Percentiles rank a stretch among this genome's conserved stretches.
Evolutionary conservation across 2,797 vertebrate species (phyloP).

Genomic region (Enteromius treurensis): DNA sequence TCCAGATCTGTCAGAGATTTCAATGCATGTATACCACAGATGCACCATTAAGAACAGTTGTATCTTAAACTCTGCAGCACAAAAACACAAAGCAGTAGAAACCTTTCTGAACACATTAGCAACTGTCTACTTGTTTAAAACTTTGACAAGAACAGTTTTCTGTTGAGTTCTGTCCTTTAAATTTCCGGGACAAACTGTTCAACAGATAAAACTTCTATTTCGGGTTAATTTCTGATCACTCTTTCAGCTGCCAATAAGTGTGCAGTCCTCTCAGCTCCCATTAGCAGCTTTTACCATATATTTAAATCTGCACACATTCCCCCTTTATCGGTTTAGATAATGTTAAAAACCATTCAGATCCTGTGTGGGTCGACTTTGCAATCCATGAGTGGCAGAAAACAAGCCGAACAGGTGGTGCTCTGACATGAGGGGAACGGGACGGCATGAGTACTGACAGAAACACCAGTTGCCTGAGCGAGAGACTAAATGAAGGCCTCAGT

Average conservation of each 20-base stretch:
- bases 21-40: not conserved
- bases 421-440: not conserved
- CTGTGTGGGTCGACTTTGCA: conserved; percentile 5
- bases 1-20: not conserved
- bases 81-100: not conserved
- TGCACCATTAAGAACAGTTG: not conserved
- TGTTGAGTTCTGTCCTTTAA: not conserved
- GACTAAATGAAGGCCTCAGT: conserved; percentile 9
- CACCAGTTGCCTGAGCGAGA: not conserved
- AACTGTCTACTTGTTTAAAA: not conserved
- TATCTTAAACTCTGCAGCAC: not conserved
- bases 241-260: not conserved
- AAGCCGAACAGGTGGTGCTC: conserved; percentile 29
- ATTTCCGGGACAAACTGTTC: not conserved
- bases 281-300: not conserved
- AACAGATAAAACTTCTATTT: conserved; percentile 3
- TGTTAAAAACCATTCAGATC: not conserved
- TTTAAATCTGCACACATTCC: not conserved
- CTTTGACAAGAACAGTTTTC: conserved; percentile 11
- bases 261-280: not conserved
- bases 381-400: conserved; percentile 5
- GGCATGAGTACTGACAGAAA: conserved; percentile 13
- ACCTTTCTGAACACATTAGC: not conserved
- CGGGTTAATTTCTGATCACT: not conserved
- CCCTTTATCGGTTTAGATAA: conserved; percentile 7